Percentiles rank a stretch among this genome's conserved stretches.
Conservation (phyloP, 2,113 vertebrate genomes). For the Electrona antarctica region DNA sequence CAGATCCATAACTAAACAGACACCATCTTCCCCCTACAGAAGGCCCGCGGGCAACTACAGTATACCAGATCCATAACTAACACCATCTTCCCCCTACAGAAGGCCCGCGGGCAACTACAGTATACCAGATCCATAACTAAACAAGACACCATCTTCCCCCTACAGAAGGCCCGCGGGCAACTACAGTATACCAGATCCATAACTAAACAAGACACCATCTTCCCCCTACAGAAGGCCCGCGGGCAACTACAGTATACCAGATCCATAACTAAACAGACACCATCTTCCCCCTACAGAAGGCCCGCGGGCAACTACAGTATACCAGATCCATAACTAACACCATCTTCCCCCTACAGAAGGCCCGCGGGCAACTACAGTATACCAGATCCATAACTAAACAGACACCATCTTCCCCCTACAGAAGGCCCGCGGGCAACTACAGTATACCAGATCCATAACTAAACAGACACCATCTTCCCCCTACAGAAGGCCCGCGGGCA, state of each 20-base stretch:
- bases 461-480: slow-evolving; percentile 36
- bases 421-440: slow-evolving; percentile 31
- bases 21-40: slow-evolving; percentile 23
- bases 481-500: slow-evolving; percentile 1
- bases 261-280: slow-evolving; percentile 58
- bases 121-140: slow-evolving; percentile 61
- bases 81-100: slow-evolving; percentile 23
- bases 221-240: too few species aligned
- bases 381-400: slow-evolving; percentile 59
- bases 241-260: slow-evolving; percentile 41
- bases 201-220: too few species aligned
- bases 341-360: slow-evolving; percentile 15
- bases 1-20: slow-evolving; percentile 58
- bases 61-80: slow-evolving; percentile 61
- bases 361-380: slow-evolving; percentile 40
- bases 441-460: slow-evolving; percentile 61
- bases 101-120: slow-evolving; percentile 40
- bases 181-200: slow-evolving; percentile 60
- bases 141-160: too few species aligned
- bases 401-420: slow-evolving; percentile 27
- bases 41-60: slow-evolving; percentile 40
- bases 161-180: slow-evolving; percentile 15
- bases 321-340: slow-evolving; percentile 60
- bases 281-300: slow-evolving; percentile 15
- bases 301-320: slow-evolving; percentile 40